Evolutionary conservation across 2,113 vertebrate genomes (phyloP).

Genomic region (Monopterus albus): DNA sequence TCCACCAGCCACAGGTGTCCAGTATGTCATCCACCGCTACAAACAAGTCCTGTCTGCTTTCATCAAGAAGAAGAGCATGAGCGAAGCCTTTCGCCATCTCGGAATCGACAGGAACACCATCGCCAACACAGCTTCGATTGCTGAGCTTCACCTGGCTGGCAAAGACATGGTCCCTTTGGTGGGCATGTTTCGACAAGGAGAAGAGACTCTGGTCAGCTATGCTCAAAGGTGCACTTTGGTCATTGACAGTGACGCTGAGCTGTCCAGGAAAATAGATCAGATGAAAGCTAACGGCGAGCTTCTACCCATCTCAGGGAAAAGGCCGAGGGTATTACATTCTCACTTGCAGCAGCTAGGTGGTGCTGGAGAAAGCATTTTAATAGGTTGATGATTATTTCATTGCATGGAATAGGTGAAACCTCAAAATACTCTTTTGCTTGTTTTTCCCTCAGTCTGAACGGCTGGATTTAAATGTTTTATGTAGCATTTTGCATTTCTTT

Average conservation of each 20-base stretch:
- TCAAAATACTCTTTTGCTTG: neutral
- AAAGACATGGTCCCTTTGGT: conserved; percentile 72
- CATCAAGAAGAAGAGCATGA: conserved; percentile 83
- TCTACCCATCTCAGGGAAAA: conserved; percentile 76
- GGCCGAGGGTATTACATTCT: conserved; percentile 60
- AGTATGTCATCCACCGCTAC: conserved; percentile 83
- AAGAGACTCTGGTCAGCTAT: conserved; percentile 80
- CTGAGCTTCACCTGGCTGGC: conserved; percentile 76
- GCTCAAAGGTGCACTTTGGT: conserved; percentile 75
- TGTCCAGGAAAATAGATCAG: conserved; percentile 74
- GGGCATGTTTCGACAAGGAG: conserved; percentile 75
- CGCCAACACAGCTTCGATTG: conserved; percentile 80
- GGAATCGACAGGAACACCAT: conserved; percentile 82
- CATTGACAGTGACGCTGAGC: conserved; percentile 72
- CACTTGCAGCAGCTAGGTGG: conserved; percentile 60
- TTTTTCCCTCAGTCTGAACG: conserved; percentile 1
- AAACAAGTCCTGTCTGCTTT: conserved; percentile 79
- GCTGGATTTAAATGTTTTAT: conserved; percentile 24
- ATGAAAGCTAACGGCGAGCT: conserved; percentile 80
- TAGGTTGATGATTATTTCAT: conserved; percentile 49
- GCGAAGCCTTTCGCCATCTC: conserved; percentile 75
- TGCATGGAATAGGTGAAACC: neutral
- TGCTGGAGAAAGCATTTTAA: conserved; percentile 61
- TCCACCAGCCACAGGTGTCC: conserved; percentile 73
- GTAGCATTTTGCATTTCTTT: neutral